Evolutionary conservation across 1,140 invertebrate genomes (phyloP).

Genomic region (Geopemphigus sp.): DNA sequence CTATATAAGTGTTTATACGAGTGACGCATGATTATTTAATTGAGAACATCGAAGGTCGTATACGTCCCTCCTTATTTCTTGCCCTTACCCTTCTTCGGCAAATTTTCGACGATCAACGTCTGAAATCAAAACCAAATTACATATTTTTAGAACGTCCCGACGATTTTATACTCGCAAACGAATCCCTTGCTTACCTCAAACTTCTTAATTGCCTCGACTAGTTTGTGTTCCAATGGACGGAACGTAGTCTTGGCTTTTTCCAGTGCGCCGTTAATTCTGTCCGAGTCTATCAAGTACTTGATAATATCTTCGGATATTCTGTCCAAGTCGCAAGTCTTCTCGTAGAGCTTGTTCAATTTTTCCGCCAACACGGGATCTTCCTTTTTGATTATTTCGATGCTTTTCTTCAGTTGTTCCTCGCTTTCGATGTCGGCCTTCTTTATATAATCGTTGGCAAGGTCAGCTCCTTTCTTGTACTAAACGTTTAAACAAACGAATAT

Average conservation of each 20-base stretch:
- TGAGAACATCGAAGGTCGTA: no score
- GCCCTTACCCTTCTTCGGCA: slow-evolving; percentile 13
- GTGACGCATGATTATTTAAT: no score
- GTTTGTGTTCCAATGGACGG: not conserved
- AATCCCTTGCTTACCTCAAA: slow-evolving; percentile 23
- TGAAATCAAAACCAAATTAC: slow-evolving; percentile 1
- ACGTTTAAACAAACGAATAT: not conserved
- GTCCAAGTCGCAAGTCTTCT: not conserved
- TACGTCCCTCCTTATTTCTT: not conserved
- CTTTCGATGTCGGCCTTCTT: not conserved
- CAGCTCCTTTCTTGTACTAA: not conserved
- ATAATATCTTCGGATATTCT: slow-evolving; percentile 32
- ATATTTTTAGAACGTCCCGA: no score
- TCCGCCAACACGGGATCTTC: slow-evolving; percentile 23
- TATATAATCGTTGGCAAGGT: not conserved
- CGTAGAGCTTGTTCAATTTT: slow-evolving; percentile 21
- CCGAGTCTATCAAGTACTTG: slow-evolving; percentile 14
- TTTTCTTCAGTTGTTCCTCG: slow-evolving; percentile 4
- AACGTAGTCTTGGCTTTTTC: not conserved
- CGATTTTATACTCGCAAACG: no score
- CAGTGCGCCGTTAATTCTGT: not conserved
- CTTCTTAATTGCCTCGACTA: not conserved
- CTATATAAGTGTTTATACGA: no score
- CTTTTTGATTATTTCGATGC: slow-evolving; percentile 2
- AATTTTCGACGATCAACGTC: not conserved